These are phyloP conservation scores for Cyphomyrus plagiostoma DNA, from an alignment of 2,113 vertebrate genomes.

Conservation along the genomic window DNA sequence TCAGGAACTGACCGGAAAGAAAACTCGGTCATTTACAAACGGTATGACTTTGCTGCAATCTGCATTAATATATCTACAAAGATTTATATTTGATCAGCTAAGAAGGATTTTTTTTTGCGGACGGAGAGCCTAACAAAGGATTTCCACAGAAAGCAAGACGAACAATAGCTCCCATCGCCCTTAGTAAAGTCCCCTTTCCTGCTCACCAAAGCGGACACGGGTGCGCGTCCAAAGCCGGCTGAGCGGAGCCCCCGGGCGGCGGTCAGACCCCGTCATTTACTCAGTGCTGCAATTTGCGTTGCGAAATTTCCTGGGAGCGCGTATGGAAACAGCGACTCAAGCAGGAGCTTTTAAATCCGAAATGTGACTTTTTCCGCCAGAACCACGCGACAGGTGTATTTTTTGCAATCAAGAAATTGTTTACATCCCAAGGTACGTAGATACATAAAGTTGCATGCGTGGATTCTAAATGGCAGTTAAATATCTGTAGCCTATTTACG, in stretches of 20 bases:
- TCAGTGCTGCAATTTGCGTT: slow-evolving; percentile 12
- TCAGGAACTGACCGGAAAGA: not conserved
- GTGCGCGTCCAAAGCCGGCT: not conserved
- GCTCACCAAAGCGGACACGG: not conserved
- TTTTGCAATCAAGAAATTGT: slow-evolving; percentile 40
- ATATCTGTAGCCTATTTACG: slow-evolving; percentile 3
- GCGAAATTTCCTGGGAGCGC: slow-evolving; percentile 34
- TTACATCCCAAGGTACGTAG: slow-evolving; percentile 53
- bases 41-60: not conserved
- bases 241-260: slow-evolving; percentile 19
- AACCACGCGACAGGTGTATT: slow-evolving; percentile 36
- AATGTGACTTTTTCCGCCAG: slow-evolving; percentile 53
- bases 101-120: slow-evolving; percentile 25
- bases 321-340: slow-evolving; percentile 37
- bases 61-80: slow-evolving; percentile 25
- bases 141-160: slow-evolving; percentile 35
- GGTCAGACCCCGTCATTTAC: slow-evolving; percentile 29
- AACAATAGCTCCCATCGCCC: slow-evolving; percentile 14
- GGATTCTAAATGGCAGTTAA: slow-evolving; percentile 20
- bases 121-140: slow-evolving; percentile 50
- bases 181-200: not conserved
- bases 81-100: slow-evolving; percentile 16
- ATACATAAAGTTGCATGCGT: not conserved
- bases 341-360: slow-evolving; percentile 37
- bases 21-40: slow-evolving; percentile 1